A percentile compares a stretch with the other conserved stretches of the same genome.
These are phyloP conservation scores for Listrodromus nycthemerus DNA, from an alignment of 2,888 invertebrate genomes.

Conservation along the genomic window DNA sequence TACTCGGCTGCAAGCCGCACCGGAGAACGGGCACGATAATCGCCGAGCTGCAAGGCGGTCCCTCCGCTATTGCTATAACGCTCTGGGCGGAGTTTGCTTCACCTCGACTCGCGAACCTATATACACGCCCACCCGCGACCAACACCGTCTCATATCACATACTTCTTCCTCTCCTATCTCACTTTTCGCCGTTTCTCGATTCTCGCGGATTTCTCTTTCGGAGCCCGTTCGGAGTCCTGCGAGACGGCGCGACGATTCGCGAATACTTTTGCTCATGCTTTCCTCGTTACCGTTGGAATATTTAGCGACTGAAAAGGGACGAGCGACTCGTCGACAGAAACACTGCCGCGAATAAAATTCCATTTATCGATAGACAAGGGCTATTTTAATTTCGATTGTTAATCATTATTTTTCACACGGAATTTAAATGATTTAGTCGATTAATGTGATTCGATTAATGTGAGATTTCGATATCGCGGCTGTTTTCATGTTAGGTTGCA, in stretches of 20 bases:
- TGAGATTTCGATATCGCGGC: too few relatives aligned
- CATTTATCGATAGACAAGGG: neutral
- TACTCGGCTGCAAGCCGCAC: conserved; percentile 41
- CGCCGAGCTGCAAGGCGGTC: conserved; percentile 32
- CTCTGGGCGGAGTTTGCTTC: conserved; percentile 60
- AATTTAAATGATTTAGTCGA: neutral
- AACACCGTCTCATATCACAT: neutral
- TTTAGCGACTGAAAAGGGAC: conserved; percentile 17
- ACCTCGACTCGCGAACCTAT: conserved; percentile 34
- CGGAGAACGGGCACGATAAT: conserved; percentile 55
- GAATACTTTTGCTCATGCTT: neutral
- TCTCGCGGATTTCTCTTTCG: neutral
- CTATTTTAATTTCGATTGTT: neutral
- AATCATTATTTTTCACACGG: neutral
- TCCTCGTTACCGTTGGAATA: conserved; percentile 10
- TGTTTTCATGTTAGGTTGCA: too few relatives aligned
- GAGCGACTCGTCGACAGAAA: neutral
- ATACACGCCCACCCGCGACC: conserved; percentile 59
- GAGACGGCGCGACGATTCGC: neutral
- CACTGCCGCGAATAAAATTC: neutral
- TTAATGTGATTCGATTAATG: too few relatives aligned
- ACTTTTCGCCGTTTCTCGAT: neutral
- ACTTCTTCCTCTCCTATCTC: neutral
- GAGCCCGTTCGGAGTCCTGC: conserved; percentile 2
- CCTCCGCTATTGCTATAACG: conserved; percentile 27